These are phyloP conservation scores for Pangasius sanitwongsei DNA, from an alignment of 2,797 vertebrate genomes.

Conservation along the genomic window DNA sequence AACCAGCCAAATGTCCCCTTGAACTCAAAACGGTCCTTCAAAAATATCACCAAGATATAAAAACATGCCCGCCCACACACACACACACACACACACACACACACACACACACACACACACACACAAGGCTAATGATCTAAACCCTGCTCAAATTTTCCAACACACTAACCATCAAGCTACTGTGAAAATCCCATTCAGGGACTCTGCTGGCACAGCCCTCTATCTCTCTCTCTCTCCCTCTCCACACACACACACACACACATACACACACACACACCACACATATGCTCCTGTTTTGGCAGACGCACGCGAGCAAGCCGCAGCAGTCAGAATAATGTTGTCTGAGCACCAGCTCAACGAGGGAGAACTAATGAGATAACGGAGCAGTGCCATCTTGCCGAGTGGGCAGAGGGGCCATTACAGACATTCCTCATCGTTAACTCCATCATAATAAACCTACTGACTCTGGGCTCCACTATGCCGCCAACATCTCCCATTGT, in stretches of 20 bases:
- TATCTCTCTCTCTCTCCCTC: slow-evolving; percentile 5
- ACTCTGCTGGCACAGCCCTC: slow-evolving; percentile 28
- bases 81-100: background rate
- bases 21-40: background rate
- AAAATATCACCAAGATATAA: background rate
- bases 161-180: slow-evolving; percentile 32
- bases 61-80: background rate
- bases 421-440: slow-evolving; percentile 65
- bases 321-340: slow-evolving; percentile 62
- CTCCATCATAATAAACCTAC: slow-evolving; percentile 58
- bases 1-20: background rate
- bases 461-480: slow-evolving; percentile 42
- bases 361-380: slow-evolving; percentile 66
- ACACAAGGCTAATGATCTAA: slow-evolving; percentile 5
- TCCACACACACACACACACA: background rate
- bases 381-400: slow-evolving; percentile 65
- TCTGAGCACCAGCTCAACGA: slow-evolving; percentile 59
- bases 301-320: slow-evolving; percentile 26
- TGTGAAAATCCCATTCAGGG: slow-evolving; percentile 36
- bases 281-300: slow-evolving; percentile 49
- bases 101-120: background rate
- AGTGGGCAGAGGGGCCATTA: slow-evolving; percentile 54
- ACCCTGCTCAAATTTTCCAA: slow-evolving; percentile 19
- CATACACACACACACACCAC: slow-evolving; percentile 19
- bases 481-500: slow-evolving; percentile 46